These are phyloP conservation scores for Catocala sponsa DNA, from an alignment of 2,888 invertebrate genomes.

Conservation along the genomic window DNA sequence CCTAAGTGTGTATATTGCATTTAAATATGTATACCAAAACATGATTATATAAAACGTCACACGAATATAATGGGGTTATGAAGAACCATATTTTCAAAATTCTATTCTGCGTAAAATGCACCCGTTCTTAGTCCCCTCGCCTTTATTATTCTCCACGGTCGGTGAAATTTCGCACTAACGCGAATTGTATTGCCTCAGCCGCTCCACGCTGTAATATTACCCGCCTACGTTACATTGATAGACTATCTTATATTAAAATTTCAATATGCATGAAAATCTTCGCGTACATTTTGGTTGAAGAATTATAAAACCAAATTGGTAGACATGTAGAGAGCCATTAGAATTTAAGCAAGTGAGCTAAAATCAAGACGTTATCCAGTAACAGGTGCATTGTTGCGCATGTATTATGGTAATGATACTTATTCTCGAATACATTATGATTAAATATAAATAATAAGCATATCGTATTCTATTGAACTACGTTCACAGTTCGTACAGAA, in stretches of 20 bases:
- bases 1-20: background rate
- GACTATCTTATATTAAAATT: conserved; percentile 51
- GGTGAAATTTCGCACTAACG: conserved; percentile 51
- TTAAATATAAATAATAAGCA: conserved; percentile 1
- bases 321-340: conserved; percentile 2
- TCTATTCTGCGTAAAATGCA: conserved; percentile 50
- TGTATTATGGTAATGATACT: conserved; percentile 14
- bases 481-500: background rate
- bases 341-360: conserved; percentile 7
- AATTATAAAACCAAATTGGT: conserved; percentile 4
- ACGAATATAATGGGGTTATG: conserved; percentile 44
- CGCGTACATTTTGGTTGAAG: conserved; percentile 20
- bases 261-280: conserved; percentile 34
- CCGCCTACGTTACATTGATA: conserved; percentile 40
- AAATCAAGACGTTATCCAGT: conserved; percentile 12
- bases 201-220: conserved; percentile 38
- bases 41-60: background rate
- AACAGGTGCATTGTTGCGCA: conserved; percentile 13
- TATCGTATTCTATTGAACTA: background rate
- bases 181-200: conserved; percentile 49
- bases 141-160: conserved; percentile 37
- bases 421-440: conserved; percentile 1
- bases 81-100: conserved; percentile 46
- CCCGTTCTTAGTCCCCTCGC: conserved; percentile 41
- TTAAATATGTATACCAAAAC: background rate